A percentile compares a stretch with the other conserved stretches of the same genome.
phyloP scores from a whole-genome alignment of 2,888 invertebrate genomes.

The Drosophila leonis region DNA sequence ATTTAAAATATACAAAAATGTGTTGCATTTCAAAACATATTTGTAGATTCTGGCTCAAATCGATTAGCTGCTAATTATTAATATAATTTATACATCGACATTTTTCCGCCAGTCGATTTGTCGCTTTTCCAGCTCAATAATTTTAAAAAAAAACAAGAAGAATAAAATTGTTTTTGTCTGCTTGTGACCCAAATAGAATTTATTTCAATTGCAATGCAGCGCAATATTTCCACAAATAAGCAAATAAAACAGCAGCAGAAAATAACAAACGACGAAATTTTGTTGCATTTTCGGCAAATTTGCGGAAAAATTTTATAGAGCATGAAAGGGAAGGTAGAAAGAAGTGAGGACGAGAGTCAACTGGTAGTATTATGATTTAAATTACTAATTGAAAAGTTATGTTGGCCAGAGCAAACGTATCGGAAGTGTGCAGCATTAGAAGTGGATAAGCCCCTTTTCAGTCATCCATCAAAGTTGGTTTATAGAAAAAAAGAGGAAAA shows the following conservation, averaged over 20 bases:
- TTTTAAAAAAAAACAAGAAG: conserved; percentile 7
- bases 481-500: not conserved
- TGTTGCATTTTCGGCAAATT: conserved; percentile 54
- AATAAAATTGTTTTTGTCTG: conserved; percentile 30
- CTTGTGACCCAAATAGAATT: conserved; percentile 62
- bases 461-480: conserved; percentile 60
- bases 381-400: conserved; percentile 70
- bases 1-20: not conserved
- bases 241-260: conserved; percentile 30
- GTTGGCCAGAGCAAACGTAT: conserved; percentile 7
- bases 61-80: conserved; percentile 25
- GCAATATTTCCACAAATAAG: conserved; percentile 66
- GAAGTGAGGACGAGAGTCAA: not conserved
- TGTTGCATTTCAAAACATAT: not conserved
- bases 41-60: not conserved
- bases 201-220: conserved; percentile 40
- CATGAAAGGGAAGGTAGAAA: not conserved
- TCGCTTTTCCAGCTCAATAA: conserved; percentile 9
- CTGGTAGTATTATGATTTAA: conserved; percentile 56
- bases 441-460: not conserved
- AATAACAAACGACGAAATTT: conserved; percentile 33
- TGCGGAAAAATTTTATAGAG: conserved; percentile 35
- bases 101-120: conserved; percentile 11
- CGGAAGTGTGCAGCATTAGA: not conserved
- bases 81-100: conserved; percentile 8